Conservation (phyloP, 2,797 vertebrate genomes). For the Prunella strophiata region DNA sequence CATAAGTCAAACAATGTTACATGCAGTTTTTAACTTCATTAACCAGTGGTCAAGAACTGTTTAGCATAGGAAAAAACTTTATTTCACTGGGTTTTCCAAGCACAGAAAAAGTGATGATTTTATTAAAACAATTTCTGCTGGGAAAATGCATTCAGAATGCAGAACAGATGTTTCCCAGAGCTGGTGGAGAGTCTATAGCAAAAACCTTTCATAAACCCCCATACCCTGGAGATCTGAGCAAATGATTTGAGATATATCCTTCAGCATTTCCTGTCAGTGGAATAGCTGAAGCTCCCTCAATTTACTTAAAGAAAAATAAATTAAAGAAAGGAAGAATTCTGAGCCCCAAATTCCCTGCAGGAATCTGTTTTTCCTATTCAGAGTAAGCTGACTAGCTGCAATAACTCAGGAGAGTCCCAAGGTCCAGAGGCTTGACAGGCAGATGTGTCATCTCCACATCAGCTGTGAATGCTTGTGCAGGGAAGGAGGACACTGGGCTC, state of each 20-base stretch:
- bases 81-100: conserved; percentile 17
- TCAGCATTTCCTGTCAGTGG: conserved; percentile 58
- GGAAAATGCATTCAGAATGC: conserved; percentile 25
- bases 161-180: conserved; percentile 60
- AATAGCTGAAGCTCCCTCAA: conserved; percentile 29
- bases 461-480: background rate
- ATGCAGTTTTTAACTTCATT: conserved; percentile 17
- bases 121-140: conserved; percentile 58
- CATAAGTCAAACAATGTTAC: background rate
- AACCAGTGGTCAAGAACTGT: conserved; percentile 4
- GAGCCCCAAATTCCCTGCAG: conserved; percentile 24
- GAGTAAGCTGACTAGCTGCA: conserved; percentile 38
- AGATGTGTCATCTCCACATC: conserved; percentile 40
- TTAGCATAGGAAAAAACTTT: background rate
- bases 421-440: conserved; percentile 30
- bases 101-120: conserved; percentile 57
- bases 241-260: conserved; percentile 48
- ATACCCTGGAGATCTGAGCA: conserved; percentile 33
- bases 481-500: background rate
- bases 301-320: conserved; percentile 57
- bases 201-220: conserved; percentile 11
- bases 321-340: conserved; percentile 30
- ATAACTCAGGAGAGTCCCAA: conserved; percentile 27
- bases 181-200: conserved; percentile 8
- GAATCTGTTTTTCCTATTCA: conserved; percentile 43